These are phyloP conservation scores for Chelonus insularis DNA, from an alignment of 1,140 invertebrate genomes.

Conservation along the genomic window DNA sequence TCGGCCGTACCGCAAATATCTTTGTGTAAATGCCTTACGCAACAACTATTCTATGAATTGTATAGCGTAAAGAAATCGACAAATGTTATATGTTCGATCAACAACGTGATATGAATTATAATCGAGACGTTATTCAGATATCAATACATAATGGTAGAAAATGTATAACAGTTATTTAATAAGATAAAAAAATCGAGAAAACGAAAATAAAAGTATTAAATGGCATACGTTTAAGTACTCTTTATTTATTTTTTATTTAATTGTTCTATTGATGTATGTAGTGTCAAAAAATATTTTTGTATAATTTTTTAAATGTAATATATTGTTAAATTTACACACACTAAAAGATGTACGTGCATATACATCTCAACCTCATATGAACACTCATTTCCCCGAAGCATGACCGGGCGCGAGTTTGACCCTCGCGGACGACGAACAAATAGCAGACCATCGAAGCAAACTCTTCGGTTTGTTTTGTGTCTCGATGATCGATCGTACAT, in stretches of 20 bases:
- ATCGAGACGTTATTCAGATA: no score
- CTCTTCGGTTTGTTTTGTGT: constrained; percentile 15
- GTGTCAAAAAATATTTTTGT: no score
- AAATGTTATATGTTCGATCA: not conserved
- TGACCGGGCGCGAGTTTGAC: constrained; percentile 13
- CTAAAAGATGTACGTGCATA: not conserved
- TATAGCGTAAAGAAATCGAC: not conserved
- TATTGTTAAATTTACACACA: constrained; percentile 16
- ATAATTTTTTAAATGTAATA: no score
- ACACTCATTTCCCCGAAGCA: constrained; percentile 10
- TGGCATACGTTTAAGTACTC: no score
- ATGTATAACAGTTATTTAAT: no score
- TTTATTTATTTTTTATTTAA: no score
- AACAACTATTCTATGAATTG: constrained; percentile 10
- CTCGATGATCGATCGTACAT: constrained; percentile 13
- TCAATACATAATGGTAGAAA: no score
- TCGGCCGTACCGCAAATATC: constrained; percentile 24
- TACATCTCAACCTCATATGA: not conserved
- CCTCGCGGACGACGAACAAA: constrained; percentile 16
- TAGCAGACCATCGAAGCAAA: not conserved
- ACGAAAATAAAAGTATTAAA: no score
- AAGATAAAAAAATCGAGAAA: no score
- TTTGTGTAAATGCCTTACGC: constrained; percentile 27
- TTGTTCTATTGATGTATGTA: no score
- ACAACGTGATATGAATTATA: not conserved